Evolutionary conservation across 2,888 invertebrate genomes (phyloP).

Genomic region (Glaucopsyche alexis): DNA sequence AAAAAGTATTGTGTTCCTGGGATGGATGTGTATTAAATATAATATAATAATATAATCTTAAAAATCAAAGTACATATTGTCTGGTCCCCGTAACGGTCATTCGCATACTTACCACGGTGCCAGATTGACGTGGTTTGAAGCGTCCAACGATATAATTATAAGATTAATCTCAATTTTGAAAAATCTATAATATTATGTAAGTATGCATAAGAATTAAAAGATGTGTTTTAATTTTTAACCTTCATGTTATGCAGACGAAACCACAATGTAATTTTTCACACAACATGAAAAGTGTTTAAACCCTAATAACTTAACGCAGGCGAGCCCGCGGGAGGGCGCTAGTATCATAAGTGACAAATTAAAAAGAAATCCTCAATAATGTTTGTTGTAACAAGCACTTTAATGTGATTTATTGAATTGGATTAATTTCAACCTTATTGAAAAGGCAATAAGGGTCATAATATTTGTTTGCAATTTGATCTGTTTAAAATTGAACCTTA

Average conservation of each 20-base stretch:
- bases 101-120: too few species aligned
- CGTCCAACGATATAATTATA: too few species aligned
- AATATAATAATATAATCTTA: too few species aligned
- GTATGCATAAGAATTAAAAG: background rate
- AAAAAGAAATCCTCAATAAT: slow-evolving; percentile 18
- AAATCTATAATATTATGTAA: background rate
- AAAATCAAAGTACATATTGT: too few species aligned
- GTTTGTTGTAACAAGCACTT: slow-evolving; percentile 19
- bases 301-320: slow-evolving; percentile 9
- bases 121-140: too few species aligned
- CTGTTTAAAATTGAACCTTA: background rate
- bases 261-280: slow-evolving; percentile 32
- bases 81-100: too few species aligned
- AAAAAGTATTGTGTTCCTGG: too few species aligned
- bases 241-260: slow-evolving; percentile 19
- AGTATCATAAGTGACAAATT: slow-evolving; percentile 22
- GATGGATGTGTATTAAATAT: too few species aligned
- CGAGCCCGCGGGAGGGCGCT: slow-evolving; percentile 7
- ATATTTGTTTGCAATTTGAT: slow-evolving; percentile 26
- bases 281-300: slow-evolving; percentile 23
- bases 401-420: slow-evolving; percentile 19
- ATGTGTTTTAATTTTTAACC: slow-evolving; percentile 35
- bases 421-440: slow-evolving; percentile 26
- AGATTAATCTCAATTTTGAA: too few species aligned
- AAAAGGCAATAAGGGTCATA: slow-evolving; percentile 34